phyloP scores from a whole-genome alignment of 2,113 vertebrate species.

The Penelope pileata region DNA sequence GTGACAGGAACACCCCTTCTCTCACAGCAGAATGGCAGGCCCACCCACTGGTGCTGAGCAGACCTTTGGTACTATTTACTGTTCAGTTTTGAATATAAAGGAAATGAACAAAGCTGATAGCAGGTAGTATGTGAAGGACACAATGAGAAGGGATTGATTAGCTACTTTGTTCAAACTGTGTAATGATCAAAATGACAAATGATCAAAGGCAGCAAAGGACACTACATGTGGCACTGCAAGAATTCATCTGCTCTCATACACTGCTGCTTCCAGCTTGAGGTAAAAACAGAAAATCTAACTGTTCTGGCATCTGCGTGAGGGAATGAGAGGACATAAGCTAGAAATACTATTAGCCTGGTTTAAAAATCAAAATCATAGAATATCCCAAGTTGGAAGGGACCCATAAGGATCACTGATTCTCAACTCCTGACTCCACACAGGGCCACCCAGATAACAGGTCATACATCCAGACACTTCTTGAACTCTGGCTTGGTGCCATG shows the following conservation, averaged over 20 bases:
- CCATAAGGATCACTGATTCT: too few species aligned
- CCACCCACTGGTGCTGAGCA: not conserved
- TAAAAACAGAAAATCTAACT: slow-evolving; percentile 15
- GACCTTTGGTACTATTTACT: not conserved
- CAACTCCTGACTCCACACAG: too few species aligned
- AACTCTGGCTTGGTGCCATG: too few species aligned
- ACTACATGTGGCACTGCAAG: not conserved
- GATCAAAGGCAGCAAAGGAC: slow-evolving; percentile 56
- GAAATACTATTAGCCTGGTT: slow-evolving; percentile 23
- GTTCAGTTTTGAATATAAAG: not conserved
- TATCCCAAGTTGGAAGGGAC: too few species aligned
- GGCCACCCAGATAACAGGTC: too few species aligned
- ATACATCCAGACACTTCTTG: too few species aligned
- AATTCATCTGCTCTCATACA: not conserved
- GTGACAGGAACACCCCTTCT: not conserved
- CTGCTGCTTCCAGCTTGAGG: slow-evolving; percentile 4
- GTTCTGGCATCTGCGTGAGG: not conserved
- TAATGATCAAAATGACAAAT: slow-evolving; percentile 54
- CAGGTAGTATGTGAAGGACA: not conserved
- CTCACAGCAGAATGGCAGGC: not conserved
- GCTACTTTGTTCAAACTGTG: slow-evolving; percentile 14
- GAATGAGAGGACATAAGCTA: not conserved
- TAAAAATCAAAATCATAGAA: too few species aligned
- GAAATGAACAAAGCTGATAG: not conserved
- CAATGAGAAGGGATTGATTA: slow-evolving; percentile 55